phyloP scores from a whole-genome alignment of 1,140 invertebrate genomes.

The Charaxes varanes region DNA sequence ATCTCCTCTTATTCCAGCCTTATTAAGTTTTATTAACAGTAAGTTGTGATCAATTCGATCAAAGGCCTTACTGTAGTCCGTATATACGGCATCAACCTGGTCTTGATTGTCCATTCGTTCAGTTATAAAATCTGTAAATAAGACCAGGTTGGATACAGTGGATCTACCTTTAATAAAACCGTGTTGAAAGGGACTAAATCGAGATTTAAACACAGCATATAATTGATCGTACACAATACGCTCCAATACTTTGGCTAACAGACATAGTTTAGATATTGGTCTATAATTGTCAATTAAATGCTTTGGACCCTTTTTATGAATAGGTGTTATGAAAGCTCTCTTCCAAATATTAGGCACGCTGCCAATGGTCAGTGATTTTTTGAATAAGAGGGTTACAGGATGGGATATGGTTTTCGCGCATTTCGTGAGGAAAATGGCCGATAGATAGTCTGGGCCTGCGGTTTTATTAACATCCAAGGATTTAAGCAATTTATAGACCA shows the following conservation, averaged over 20 bases:
- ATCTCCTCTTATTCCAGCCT: slow-evolving; percentile 12
- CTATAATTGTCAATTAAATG: slow-evolving; percentile 20
- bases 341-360: slow-evolving; percentile 27
- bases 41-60: slow-evolving; percentile 7
- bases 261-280: slow-evolving; percentile 22
- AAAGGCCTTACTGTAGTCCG: slow-evolving; percentile 14
- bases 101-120: slow-evolving; percentile 7
- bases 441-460: slow-evolving; percentile 18
- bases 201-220: slow-evolving; percentile 7
- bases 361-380: slow-evolving; percentile 18
- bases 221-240: slow-evolving; percentile 17
- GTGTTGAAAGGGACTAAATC: slow-evolving; percentile 19
- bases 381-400: slow-evolving; percentile 21
- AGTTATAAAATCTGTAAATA: slow-evolving; percentile 7
- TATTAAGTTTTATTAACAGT: not conserved
- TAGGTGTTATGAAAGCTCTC: slow-evolving; percentile 22
- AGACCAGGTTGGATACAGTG: slow-evolving; percentile 10
- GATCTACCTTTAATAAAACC: slow-evolving; percentile 17
- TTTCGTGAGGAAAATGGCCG: slow-evolving; percentile 20
- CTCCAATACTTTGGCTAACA: slow-evolving; percentile 28
- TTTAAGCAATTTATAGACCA: not conserved
- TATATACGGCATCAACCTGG: slow-evolving; percentile 4
- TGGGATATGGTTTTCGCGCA: slow-evolving; percentile 18
- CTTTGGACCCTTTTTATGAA: slow-evolving; percentile 24
- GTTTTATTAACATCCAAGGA: slow-evolving; percentile 4